Conservation (phyloP, 2,113 vertebrate species). For the Lontra canadensis region DNA sequence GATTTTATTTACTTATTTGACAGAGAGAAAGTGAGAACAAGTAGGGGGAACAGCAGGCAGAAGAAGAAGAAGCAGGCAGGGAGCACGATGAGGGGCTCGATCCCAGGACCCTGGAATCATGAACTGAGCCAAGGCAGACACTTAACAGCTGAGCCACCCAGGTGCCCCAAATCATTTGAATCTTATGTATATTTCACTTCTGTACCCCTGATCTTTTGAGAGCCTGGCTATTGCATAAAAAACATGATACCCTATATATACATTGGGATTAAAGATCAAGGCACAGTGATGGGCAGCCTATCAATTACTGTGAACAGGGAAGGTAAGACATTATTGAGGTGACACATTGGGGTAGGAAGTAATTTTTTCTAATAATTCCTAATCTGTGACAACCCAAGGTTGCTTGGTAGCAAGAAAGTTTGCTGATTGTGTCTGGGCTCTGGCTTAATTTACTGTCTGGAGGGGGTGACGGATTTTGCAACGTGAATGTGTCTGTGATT, state of each 20-base stretch:
- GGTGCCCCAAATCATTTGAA: neutral
- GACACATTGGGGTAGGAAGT: neutral
- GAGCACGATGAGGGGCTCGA: too few species aligned
- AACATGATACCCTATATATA: neutral
- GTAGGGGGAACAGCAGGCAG: too few species aligned
- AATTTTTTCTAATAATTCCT: constrained; percentile 44
- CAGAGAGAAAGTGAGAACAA: too few species aligned
- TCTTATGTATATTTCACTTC: constrained; percentile 30
- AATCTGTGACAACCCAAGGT: constrained; percentile 17
- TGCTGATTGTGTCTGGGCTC: neutral
- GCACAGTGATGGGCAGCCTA: neutral
- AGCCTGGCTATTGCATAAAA: neutral
- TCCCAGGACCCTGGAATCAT: too few species aligned
- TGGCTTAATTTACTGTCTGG: neutral
- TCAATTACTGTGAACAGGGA: neutral
- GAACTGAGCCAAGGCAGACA: neutral
- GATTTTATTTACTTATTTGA: too few species aligned
- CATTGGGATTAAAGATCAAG: constrained; percentile 30
- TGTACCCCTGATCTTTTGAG: constrained; percentile 35
- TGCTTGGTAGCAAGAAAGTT: constrained; percentile 24
- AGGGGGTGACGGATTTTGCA: neutral
- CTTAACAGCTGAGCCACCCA: neutral
- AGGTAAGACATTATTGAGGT: neutral
- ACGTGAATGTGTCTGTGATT: neutral
- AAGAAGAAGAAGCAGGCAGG: too few species aligned